Base-by-base conservation (phyloP, 2,797 vertebrate species). In the Falco columbarius region DNA sequence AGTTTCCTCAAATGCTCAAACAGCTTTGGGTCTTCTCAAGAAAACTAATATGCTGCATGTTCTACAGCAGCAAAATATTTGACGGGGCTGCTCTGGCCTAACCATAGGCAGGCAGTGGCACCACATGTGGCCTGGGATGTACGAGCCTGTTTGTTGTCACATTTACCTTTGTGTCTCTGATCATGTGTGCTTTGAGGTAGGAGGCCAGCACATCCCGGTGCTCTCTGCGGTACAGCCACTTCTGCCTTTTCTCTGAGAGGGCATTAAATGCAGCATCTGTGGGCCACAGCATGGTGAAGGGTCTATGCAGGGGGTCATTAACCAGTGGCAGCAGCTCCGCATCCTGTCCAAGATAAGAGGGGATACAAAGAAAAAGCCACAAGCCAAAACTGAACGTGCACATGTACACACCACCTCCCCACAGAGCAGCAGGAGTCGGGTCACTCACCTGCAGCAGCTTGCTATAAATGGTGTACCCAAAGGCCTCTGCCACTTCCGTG, bases 211-310 rank as follows among this genome's bases (percentile, higher is more conserved):
- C 98, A 8, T 98, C 98, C 9, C 95, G 98, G 94, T 99, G 98
- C 74, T 99, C 98, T 3, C 98, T 97, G 51, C 96, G 99, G 97
- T 98, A 98, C 42, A 99, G 98, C 99, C 99, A 99, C 87, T 67
- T 98, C 95, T 98, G 98, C 65, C 97, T 98, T 20, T 98, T 98
- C 6, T 97, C 96, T 0, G 99, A 95, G 85, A 99, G 98, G 52
- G 98, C 96, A 4, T 62, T 90, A 44, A 99, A 98, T 0, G 98
- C 99, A 3, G 97, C 29, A 81, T 99, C 98, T 14, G 99, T 99
- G 36, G 99, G 99, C 99, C 99, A 99, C 95, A 99, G 98, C 98
- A 99, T 98, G 30, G 99, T 99, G 97, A 99, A 98, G 6, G 99
- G 99, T 85, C 98, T 98, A 13, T 99, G 98, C 72, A 93, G 12